Evolutionary conservation across 2,888 invertebrate species (phyloP).

Genomic region (Lymantria dispar): DNA sequence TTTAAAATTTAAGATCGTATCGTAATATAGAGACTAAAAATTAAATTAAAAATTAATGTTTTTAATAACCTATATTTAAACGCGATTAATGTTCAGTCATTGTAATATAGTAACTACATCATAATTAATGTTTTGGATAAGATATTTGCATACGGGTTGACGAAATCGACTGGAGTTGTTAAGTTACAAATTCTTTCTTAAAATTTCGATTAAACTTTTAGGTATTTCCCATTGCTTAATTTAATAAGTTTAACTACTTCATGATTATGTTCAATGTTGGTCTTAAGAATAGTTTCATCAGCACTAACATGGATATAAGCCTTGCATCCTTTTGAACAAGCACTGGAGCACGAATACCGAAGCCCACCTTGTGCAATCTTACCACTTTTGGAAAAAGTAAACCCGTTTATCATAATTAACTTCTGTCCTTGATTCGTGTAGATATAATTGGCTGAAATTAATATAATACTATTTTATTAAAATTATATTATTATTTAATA

Average conservation of each 20-base stretch:
- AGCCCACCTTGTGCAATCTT: conserved; percentile 25
- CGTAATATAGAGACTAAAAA: too few relatives aligned
- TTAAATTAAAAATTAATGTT: too few relatives aligned
- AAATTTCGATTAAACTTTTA: neutral
- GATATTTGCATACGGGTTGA: too few relatives aligned
- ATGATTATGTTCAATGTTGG: conserved; percentile 32
- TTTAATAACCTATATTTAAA: too few relatives aligned
- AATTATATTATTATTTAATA: too few relatives aligned
- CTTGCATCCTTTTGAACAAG: conserved; percentile 35
- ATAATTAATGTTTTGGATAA: too few relatives aligned
- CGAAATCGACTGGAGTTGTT: too few relatives aligned
- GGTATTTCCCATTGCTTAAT: conserved; percentile 16
- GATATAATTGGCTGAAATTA: conserved; percentile 33
- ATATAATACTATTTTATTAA: neutral
- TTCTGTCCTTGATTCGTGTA: conserved; percentile 21
- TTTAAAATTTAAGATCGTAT: too few relatives aligned
- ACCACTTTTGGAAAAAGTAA: conserved; percentile 36
- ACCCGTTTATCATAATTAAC: conserved; percentile 31
- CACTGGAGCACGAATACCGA: conserved; percentile 42
- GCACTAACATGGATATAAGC: conserved; percentile 40
- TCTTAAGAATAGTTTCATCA: conserved; percentile 19
- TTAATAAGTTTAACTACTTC: conserved; percentile 21
- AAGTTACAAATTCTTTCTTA: neutral
- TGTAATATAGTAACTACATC: too few relatives aligned
- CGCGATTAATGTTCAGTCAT: too few relatives aligned